These are phyloP conservation scores for Poecilus cupreus DNA, from an alignment of 2,888 invertebrate genomes.

Conservation along the genomic window DNA sequence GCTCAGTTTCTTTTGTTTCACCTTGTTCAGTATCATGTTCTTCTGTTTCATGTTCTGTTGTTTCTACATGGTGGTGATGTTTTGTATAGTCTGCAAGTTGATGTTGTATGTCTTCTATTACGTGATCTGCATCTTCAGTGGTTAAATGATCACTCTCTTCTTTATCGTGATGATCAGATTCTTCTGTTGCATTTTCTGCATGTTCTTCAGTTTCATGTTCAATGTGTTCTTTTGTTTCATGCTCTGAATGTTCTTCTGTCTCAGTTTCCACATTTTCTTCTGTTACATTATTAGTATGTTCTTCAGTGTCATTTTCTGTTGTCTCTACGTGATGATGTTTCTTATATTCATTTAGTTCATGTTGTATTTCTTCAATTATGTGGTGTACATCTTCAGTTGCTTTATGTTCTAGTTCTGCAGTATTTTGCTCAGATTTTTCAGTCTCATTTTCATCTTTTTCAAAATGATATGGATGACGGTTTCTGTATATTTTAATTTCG, in stretches of 20 bases:
- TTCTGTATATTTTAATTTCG: constrained; percentile 7
- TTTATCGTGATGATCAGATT: constrained; percentile 16
- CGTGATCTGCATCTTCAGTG: no score
- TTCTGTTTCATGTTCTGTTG: constrained; percentile 37
- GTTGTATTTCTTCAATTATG: background rate
- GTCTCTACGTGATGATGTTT: constrained; percentile 11
- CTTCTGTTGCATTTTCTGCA: background rate
- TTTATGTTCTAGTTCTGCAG: background rate
- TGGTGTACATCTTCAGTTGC: background rate
- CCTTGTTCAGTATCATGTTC: no score
- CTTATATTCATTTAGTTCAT: constrained; percentile 12
- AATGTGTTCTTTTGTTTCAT: constrained; percentile 10
- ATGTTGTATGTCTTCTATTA: no score
- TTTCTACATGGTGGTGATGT: constrained; percentile 1
- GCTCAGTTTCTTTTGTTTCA: background rate
- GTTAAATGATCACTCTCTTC: no score
- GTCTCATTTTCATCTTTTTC: background rate
- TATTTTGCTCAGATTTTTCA: background rate
- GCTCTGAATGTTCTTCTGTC: background rate
- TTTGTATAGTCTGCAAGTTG: no score
- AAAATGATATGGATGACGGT: no score
- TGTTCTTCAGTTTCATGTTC: background rate
- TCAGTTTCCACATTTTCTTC: background rate
- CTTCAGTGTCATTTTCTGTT: background rate
- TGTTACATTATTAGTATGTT: no score